A percentile compares a stretch with the other conserved stretches of the same genome.
Conservation (phyloP, 1,140 invertebrate species). For the Batillaria attramentaria region DNA sequence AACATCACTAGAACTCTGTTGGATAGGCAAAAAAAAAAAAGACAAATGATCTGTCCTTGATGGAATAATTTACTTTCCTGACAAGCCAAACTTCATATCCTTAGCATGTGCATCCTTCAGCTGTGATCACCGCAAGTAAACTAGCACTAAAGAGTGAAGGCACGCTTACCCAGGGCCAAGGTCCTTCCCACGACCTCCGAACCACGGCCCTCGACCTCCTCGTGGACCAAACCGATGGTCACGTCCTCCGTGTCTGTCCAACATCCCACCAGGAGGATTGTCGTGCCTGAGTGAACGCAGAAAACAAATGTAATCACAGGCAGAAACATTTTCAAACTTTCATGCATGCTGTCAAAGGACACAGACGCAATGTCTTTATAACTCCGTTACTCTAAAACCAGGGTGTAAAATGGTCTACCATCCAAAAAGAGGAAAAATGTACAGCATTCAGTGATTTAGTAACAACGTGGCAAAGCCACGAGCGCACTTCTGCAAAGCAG, state of each 20-base stretch:
- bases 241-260: conserved; percentile 19
- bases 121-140: not conserved
- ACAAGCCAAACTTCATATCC: too few species aligned
- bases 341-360: too few species aligned
- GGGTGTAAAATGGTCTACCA: not conserved
- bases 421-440: not conserved
- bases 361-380: not conserved
- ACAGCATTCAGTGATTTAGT: too few species aligned
- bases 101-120: too few species aligned
- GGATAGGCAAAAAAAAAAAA: not conserved
- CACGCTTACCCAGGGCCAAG: conserved; percentile 16
- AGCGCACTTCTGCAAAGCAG: too few species aligned
- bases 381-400: not conserved
- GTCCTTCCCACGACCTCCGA: conserved; percentile 24
- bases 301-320: not conserved
- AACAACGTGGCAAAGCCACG: too few species aligned
- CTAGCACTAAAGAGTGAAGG: not conserved
- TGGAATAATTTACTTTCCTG: not conserved
- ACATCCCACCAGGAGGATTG: not conserved
- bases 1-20: too few species aligned
- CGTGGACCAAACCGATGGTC: conserved; percentile 27
- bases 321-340: not conserved
- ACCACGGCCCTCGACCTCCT: conserved; percentile 10
- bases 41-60: not conserved
- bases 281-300: not conserved